Conservation (phyloP, 2,888 invertebrate species). For the Adelphocoris suturalis region DNA sequence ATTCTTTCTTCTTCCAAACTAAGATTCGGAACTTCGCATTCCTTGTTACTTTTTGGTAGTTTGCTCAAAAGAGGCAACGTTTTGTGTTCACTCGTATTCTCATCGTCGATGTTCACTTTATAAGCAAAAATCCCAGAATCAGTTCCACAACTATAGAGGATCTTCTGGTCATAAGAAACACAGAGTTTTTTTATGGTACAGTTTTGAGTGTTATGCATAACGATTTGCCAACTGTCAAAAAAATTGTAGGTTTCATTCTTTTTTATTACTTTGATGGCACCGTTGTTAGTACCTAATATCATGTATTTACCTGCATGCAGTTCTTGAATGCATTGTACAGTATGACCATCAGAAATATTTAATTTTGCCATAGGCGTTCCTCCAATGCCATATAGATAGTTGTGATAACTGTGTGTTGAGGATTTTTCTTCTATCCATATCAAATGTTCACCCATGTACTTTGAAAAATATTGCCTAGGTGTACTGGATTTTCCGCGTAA, state of each 20-base stretch:
- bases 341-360: conserved; percentile 20
- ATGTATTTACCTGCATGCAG: neutral
- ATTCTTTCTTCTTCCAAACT: conserved; percentile 57
- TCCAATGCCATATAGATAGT: conserved; percentile 3
- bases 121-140: conserved; percentile 90
- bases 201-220: conserved; percentile 88
- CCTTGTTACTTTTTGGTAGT: neutral
- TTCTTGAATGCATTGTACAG: conserved; percentile 30
- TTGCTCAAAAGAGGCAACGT: neutral
- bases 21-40: neutral
- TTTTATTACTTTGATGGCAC: conserved; percentile 81
- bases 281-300: conserved; percentile 80
- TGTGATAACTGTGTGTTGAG: neutral
- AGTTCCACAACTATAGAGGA: conserved; percentile 83
- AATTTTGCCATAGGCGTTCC: neutral
- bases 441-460: neutral
- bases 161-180: conserved; percentile 81
- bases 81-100: neutral
- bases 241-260: conserved; percentile 78
- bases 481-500: neutral
- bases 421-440: conserved; percentile 50
- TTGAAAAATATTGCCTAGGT: neutral
- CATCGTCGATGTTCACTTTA: conserved; percentile 47
- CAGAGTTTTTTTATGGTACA: conserved; percentile 84
- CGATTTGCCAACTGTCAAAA: conserved; percentile 83